phyloP scores from a whole-genome alignment of 1,140 invertebrate genomes.

The Ceratitis capitata region DNA sequence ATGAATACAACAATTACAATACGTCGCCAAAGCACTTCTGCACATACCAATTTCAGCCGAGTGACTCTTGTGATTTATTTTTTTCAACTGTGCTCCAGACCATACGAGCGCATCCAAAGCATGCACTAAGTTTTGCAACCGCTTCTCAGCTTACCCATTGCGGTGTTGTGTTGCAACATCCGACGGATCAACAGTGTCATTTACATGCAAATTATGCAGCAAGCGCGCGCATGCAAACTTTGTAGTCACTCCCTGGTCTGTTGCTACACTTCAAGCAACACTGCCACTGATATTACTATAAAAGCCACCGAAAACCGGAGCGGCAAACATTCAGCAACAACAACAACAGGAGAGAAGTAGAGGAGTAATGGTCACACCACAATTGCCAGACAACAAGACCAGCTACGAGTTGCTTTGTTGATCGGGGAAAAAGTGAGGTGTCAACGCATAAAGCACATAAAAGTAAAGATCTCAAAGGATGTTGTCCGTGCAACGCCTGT shows the following conservation, averaged over 20 bases:
- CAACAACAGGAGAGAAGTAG: neutral
- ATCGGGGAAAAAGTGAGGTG: slow-evolving; percentile 28
- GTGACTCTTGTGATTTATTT: neutral
- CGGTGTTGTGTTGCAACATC: neutral
- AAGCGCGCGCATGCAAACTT: neutral
- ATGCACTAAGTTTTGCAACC: neutral
- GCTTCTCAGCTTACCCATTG: neutral
- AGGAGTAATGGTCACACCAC: neutral
- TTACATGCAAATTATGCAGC: slow-evolving; percentile 35
- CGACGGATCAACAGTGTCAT: slow-evolving; percentile 22
- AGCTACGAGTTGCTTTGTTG: neutral
- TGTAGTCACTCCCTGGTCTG: neutral
- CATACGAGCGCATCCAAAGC: too few species aligned
- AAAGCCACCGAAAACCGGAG: neutral
- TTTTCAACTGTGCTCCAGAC: neutral
- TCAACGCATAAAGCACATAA: slow-evolving; percentile 31
- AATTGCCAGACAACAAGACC: neutral
- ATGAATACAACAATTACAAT: neutral
- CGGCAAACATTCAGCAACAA: neutral
- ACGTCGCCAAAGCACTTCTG: neutral
- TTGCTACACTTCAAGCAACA: neutral
- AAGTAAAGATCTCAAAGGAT: slow-evolving; percentile 25
- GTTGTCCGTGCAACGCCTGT: neutral
- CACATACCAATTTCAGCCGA: neutral
- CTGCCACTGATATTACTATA: neutral